Evolutionary conservation across 2,888 invertebrate genomes (phyloP), one percentile per base, ranked within the genome.

Genomic region (Digitonthophagus gazella): DNA sequence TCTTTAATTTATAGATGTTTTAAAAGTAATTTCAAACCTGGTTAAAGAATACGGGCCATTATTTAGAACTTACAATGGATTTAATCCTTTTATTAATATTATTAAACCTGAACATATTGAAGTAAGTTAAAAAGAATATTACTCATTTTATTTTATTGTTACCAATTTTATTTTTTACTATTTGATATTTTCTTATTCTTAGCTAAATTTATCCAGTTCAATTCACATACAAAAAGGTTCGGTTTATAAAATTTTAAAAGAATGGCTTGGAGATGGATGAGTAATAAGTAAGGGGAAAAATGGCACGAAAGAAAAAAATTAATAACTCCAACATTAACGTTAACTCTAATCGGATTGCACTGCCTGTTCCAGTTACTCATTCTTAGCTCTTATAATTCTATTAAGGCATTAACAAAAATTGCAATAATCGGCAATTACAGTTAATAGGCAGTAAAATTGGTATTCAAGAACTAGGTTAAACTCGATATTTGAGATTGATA

Each of bases 291-390:
- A 72, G 65, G 76, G 77, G 14, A 5, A 2, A 76, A 76, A 71
- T 78, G 78, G 78, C 75, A 74, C 18, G 68, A 63, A 2, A 76
- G 76, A 67, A 71, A 77, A 16, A 77, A 76, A 69, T 58, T 78
- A 58, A 72, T 78, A 70, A 78, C 78, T 6, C 78, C 78, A 14
- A 75, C 78, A 16, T 80, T 80, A n/a, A n/a, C n/a, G n/a, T n/a
- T n/a, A n/a, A n/a, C n/a, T n/a, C n/a, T n/a, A n/a, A n/a, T n/a
- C n/a, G n/a, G n/a, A n/a, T n/a, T n/a, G n/a, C n/a, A n/a, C n/a
- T n/a, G n/a, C n/a, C n/a, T n/a, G n/a, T n/a, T n/a, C n/a, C n/a
- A n/a, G n/a, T n/a, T n/a, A n/a, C n/a, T n/a, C n/a, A n/a, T n/a
- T n/a, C n/a, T n/a, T n/a, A n/a, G n/a, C n/a, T n/a, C n/a, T n/a